Evolutionary conservation across 2,113 vertebrate species (phyloP).

Genomic region (Tychaedon coryphoeus): DNA sequence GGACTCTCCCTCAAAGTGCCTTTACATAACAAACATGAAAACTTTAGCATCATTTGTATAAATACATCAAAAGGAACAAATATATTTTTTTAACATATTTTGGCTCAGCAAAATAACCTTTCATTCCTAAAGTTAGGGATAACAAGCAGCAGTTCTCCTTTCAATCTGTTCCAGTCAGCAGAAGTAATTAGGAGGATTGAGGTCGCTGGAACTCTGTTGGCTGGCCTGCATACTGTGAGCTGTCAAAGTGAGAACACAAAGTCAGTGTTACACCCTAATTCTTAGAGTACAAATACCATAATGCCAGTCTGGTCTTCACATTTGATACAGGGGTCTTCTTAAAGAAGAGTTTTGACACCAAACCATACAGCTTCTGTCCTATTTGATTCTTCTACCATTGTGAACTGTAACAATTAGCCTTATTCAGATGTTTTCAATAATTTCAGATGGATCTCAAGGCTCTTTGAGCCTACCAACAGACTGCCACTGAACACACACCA

Average conservation of each 20-base stretch:
- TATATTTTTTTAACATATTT: background rate
- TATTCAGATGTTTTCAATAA: background rate
- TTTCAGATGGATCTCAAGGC: background rate
- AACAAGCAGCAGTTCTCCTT: background rate
- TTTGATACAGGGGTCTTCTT: background rate
- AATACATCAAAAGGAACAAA: background rate
- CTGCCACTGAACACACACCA: background rate
- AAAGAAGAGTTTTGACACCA: background rate
- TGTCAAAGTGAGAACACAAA: background rate
- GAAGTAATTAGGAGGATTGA: background rate
- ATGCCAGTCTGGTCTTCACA: background rate
- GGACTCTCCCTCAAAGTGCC: background rate
- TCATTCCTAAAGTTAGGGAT: background rate
- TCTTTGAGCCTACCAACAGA: background rate
- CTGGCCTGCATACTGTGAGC: background rate
- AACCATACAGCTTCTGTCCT: background rate
- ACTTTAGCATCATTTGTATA: background rate
- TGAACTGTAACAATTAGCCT: background rate
- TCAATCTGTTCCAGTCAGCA: background rate
- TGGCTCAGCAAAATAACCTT: constrained; percentile 46
- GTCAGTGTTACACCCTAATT: background rate
- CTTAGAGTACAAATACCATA: background rate
- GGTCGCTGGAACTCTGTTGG: background rate
- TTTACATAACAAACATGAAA: background rate
- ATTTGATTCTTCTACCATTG: background rate